Evolutionary conservation across 1,140 invertebrate genomes (phyloP), one percentile per base, ranked within the genome.

Genomic region (Solen grandis): DNA sequence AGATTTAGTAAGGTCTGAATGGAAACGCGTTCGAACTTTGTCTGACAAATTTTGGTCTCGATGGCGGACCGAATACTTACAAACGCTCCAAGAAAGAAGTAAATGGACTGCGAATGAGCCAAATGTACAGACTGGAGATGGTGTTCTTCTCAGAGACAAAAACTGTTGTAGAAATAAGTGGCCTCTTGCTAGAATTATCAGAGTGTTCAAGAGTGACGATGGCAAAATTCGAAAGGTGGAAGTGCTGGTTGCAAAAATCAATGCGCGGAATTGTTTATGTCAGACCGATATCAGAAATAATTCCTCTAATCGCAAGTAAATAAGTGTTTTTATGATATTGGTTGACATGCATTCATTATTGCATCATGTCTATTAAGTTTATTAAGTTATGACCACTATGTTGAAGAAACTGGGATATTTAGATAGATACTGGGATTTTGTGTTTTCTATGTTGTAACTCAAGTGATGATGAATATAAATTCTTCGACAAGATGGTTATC

Each of bases 21-120:
- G 78, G 78, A 81, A 81, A 81, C 29, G 55, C 0, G 77, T 63
- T 31, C 78, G 65, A 27, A 27, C 63, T 4, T 46, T 81, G 1
- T 36, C 78, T 16, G 50, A 81, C 25, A 16, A n/a, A 5, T 81
- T 81, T 52, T 73, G 78, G 78, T 57, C 50, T 52, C 59, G 55
- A 10, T 69, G 65, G 76, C 35, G 52, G 41, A 19, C 8, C 25
- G 65, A 60, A 46, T 79, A 31, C 35, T 33, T 63, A 5, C 3
- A 16, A 31, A 22, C 35, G 27, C 25, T 79, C 2, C 76, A 70
- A 59, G 36, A 69, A 38, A 69, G 76, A 66, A 5, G 38, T 16
- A 70, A 69, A 50, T 79, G 63, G 76, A 33, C 55, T 8, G 46
- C 8, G 1, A 16, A 2, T 14, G 22, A 59, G 25, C 27, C 14